phyloP scores from a whole-genome alignment of 2,797 vertebrate species.

The Calcarius lapponicus region DNA sequence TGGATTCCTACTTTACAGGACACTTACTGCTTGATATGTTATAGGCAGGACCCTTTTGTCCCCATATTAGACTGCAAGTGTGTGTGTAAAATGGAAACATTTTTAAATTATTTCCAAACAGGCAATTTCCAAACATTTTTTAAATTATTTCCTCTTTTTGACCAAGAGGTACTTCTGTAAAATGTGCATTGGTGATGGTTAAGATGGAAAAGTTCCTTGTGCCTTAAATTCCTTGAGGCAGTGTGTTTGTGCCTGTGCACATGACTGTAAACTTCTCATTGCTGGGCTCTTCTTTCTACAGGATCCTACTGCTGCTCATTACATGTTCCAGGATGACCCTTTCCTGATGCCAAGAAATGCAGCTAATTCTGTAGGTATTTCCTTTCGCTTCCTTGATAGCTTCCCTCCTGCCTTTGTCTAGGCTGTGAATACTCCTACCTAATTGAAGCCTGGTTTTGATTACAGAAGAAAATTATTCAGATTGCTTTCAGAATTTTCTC shows the following conservation, averaged over 20 bases:
- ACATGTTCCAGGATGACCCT: conserved; percentile 90
- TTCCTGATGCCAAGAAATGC: conserved; percentile 84
- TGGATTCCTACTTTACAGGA: background rate
- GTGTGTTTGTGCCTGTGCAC: background rate
- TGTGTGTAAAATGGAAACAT: background rate
- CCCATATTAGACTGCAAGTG: background rate
- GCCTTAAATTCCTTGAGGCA: background rate
- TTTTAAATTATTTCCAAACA: background rate
- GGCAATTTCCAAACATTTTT: background rate
- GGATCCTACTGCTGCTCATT: conserved; percentile 87
- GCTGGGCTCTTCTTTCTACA: conserved; percentile 57
- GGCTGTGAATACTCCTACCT: background rate
- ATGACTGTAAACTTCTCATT: rapidly evolving
- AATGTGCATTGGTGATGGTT: background rate
- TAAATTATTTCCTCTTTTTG: background rate
- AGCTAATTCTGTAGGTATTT: conserved; percentile 81
- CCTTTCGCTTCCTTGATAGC: background rate
- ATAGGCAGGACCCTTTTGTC: background rate
- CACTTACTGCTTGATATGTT: rapidly evolving
- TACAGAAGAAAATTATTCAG: background rate
- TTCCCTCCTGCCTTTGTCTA: background rate
- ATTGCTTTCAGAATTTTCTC: background rate
- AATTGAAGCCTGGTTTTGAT: background rate
- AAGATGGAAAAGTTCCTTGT: background rate
- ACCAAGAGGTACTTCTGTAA: background rate